Evolutionary conservation across 2,797 vertebrate species (phyloP).

Genomic region (Lepus townsendii): DNA sequence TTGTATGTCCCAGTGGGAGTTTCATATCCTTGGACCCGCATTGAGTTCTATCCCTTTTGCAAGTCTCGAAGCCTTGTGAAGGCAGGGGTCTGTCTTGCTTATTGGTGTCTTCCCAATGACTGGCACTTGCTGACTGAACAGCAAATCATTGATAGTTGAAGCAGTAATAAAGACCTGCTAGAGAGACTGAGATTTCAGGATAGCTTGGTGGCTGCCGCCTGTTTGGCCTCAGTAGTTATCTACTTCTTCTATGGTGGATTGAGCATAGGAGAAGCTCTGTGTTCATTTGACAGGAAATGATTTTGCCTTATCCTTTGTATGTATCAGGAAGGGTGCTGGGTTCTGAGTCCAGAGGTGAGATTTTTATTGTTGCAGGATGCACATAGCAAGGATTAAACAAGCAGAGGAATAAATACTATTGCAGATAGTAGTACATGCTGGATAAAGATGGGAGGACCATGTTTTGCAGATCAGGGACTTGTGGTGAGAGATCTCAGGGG

Average conservation of each 20-base stretch:
- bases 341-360: neutral
- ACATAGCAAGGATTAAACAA: neutral
- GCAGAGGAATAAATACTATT: neutral
- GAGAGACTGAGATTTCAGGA: neutral
- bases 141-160: slow-evolving; percentile 37
- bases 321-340: neutral
- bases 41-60: neutral
- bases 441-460: neutral
- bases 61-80: neutral
- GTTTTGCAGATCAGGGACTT: neutral
- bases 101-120: neutral
- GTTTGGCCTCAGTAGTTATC: neutral
- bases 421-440: neutral
- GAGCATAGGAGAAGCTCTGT: neutral
- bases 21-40: neutral
- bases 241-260: neutral
- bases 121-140: neutral
- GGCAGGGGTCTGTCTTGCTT: neutral
- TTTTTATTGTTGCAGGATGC: neutral
- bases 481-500: neutral
- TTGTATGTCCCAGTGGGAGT: neutral
- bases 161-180: neutral
- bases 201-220: slow-evolving; percentile 1
- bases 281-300: slow-evolving; percentile 18
- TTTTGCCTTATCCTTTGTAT: neutral